These are phyloP conservation scores for Phymatocera aterrima DNA, from an alignment of 2,888 invertebrate species.

Conservation along the genomic window DNA sequence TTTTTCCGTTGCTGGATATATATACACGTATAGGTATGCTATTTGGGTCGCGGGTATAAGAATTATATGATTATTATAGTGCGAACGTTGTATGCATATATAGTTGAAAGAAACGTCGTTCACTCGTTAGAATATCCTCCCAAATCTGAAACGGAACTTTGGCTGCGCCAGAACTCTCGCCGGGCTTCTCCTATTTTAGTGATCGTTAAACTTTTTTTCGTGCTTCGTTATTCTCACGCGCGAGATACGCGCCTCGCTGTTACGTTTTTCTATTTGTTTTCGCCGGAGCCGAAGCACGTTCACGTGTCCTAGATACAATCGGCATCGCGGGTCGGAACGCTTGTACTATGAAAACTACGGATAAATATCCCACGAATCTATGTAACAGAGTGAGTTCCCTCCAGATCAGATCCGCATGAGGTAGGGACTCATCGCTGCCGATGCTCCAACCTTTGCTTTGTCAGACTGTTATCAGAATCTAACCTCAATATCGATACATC, in stretches of 20 bases:
- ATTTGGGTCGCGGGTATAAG: no score
- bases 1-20: no score
- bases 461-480: no score
- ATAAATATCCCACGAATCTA: neutral
- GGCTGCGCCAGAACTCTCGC: neutral
- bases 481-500: no score
- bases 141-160: neutral
- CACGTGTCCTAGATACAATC: slow-evolving; percentile 19
- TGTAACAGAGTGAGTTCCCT: no score
- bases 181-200: slow-evolving; percentile 21
- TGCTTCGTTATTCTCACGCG: slow-evolving; percentile 10
- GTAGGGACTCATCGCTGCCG: no score
- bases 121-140: neutral
- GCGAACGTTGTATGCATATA: neutral
- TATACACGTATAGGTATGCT: no score
- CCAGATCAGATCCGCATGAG: no score
- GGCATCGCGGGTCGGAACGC: neutral
- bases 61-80: neutral
- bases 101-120: neutral
- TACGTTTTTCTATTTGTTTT: slow-evolving; percentile 17
- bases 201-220: slow-evolving; percentile 34
- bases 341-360: neutral
- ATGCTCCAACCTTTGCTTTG: no score
- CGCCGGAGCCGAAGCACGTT: slow-evolving; percentile 24
- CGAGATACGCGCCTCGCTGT: neutral